Evolutionary conservation across 1,140 invertebrate species (phyloP), one percentile per base, ranked within the genome.

Genomic region (Atopsyche davidsoni): DNA sequence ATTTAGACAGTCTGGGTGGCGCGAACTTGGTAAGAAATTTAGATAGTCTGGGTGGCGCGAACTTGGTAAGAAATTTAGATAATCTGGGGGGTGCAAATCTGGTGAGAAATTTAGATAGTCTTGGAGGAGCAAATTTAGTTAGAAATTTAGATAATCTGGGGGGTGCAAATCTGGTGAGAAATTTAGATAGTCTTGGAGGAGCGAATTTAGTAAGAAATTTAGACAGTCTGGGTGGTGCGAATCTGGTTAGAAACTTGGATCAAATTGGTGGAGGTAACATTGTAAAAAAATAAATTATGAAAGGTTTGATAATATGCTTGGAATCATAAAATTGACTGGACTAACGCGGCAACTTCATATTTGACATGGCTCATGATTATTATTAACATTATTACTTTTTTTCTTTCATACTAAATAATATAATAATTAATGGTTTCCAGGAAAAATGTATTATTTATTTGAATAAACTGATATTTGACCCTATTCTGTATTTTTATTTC

Each of bases 41-140:
- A 13, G 75, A 76, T 53, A 59, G 63, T 4, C 64, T 75, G 2
- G 69, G 66, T 0, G 73, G 71, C 16, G 68, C 69, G 6, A 74
- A 74, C 60, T 59, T 76, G 23, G 63, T 72, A 0, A 66, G 69
- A 57, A 66, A 64, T 54, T 18, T 48, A n/a, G 60, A 63, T 43
- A 58, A 59, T 13, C 43, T 64, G 4, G 61, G 60, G 6, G 62
- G 59, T 14, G 58, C 60, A 9, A 55, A 61, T 46, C 38, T 72
- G 7, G 64, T 70, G 0, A 67, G 70, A 0, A 63, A 64, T 36
- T 56, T 75, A 18, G 72, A 75, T 52, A 64, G 67, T 0, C 58
- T 76, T 36, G 71, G 70, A 21, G 71, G 69, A 28, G 64, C 59
- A 3, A 69, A 70, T 51, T 55, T 71, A 18, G 59, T 75, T 6